Evolutionary conservation across 2,888 invertebrate species (phyloP), one percentile per base, ranked within the genome.

Genomic region (Schizaphis graminum): DNA sequence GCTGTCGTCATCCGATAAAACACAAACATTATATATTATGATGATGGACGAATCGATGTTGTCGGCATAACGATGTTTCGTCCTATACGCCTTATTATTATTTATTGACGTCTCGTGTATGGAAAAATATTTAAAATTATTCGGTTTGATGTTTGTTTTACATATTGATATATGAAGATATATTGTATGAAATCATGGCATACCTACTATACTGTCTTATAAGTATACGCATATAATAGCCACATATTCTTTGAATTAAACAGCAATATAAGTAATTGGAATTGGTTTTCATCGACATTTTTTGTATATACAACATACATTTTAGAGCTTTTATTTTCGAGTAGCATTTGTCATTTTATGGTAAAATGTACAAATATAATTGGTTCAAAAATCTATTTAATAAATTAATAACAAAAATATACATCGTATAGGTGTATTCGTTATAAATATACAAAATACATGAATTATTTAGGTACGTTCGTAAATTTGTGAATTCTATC

Each of bases 1-100:
- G 85, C 16, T 85, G 53, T 53, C 47, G 84, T 56, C 49, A 47
- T 86, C 57, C 86, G 47, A 57, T 77, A 87, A 47, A 86, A 86
- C n/a, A 61, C 86, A 67, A 35, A 35, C 21, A 67, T 67, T 35
- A 35, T 67, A 67, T 67, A 67, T 67, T 67, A 67, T 13, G 67
- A 67, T 16, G 16, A 67, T 67, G 47, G 47, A 41, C 8, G 24
- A 44, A 91, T 91, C 47, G 91, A 91, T 61, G 87, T 91, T 7
- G 91, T 91, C 85, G 57, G 35, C 7, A 47, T 44, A 28, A 67
- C n/a, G 56, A 21, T 90, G 35, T 44, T 44, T 11, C 53, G 41
- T 41, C 53, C 44, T 49, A 77, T 53, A 41, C n/a, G 67, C 16
- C 35, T 35, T 21, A 67, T 26, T 91, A 77, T 35, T 53, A 91